Conservation (phyloP, 1,140 invertebrate species). For the Antheraea mylitta region DNA sequence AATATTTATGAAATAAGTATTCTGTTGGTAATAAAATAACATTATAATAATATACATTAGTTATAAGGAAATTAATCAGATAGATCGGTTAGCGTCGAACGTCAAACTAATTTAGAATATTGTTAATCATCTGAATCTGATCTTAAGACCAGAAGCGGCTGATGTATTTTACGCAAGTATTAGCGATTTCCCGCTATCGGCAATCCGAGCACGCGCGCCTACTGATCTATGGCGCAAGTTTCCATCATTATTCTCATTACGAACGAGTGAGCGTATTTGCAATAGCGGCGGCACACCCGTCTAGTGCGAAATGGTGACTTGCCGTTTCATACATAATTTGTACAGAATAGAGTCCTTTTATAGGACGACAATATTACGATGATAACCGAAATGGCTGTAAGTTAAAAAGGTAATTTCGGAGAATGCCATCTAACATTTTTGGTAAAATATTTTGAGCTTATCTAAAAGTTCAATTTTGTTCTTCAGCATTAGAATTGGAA, state of each 20-base stretch:
- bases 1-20: conserved; percentile 19
- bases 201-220: conserved; percentile 47
- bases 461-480: too few species aligned
- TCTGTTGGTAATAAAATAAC: background rate
- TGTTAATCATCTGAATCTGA: conserved; percentile 28
- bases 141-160: conserved; percentile 32
- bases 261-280: conserved; percentile 36
- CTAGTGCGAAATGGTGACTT: conserved; percentile 31
- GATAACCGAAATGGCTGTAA: too few species aligned
- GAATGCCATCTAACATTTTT: too few species aligned
- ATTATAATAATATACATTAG: too few species aligned
- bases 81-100: background rate
- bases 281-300: conserved; percentile 39
- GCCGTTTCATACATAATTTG: conserved; percentile 24
- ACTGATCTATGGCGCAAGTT: conserved; percentile 64
- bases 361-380: background rate
- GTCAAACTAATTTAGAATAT: conserved; percentile 7
- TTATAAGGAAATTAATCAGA: background rate
- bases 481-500: too few species aligned
- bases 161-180: conserved; percentile 67
- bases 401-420: too few species aligned
- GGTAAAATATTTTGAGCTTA: too few species aligned
- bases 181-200: conserved; percentile 54
- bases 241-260: conserved; percentile 67
- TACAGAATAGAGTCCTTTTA: conserved; percentile 3